Conservation (phyloP, 2,888 invertebrate species). For the Heliconius charithonia region DNA sequence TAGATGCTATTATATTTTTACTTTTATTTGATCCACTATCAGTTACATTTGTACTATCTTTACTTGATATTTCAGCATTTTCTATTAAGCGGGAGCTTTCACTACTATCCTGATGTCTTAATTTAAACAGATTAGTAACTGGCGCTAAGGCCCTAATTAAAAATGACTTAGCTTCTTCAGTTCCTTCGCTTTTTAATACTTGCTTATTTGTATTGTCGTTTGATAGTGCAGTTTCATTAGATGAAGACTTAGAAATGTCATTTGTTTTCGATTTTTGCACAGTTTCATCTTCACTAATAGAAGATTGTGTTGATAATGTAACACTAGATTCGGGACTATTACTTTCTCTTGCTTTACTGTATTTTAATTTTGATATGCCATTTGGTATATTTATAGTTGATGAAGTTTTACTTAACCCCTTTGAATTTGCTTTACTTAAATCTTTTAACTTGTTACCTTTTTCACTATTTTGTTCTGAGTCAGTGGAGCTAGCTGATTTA, state of each 20-base stretch:
- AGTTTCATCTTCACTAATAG: constrained; percentile 78
- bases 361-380: constrained; percentile 64
- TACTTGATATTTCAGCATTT: constrained; percentile 72
- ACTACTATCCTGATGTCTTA: constrained; percentile 80
- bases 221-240: constrained; percentile 80
- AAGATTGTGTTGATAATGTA: constrained; percentile 81
- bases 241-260: constrained; percentile 81
- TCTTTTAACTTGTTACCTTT: constrained; percentile 50
- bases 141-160: constrained; percentile 89
- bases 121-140: constrained; percentile 89
- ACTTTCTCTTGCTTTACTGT: constrained; percentile 74
- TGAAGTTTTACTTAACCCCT: constrained; percentile 58
- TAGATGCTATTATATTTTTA: constrained; percentile 68
- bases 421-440: constrained; percentile 52
- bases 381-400: constrained; percentile 64
- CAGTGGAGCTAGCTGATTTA: constrained; percentile 76
- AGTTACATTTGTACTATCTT: constrained; percentile 78
- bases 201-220: constrained; percentile 80
- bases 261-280: constrained; percentile 66
- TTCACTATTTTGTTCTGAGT: constrained; percentile 71
- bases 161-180: constrained; percentile 88
- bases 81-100: constrained; percentile 79
- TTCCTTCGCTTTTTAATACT: constrained; percentile 71
- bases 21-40: constrained; percentile 76
- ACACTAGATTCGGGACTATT: constrained; percentile 77